Evolutionary conservation across 2,113 vertebrate species (phyloP).

Genomic region (Aramus guarauna): DNA sequence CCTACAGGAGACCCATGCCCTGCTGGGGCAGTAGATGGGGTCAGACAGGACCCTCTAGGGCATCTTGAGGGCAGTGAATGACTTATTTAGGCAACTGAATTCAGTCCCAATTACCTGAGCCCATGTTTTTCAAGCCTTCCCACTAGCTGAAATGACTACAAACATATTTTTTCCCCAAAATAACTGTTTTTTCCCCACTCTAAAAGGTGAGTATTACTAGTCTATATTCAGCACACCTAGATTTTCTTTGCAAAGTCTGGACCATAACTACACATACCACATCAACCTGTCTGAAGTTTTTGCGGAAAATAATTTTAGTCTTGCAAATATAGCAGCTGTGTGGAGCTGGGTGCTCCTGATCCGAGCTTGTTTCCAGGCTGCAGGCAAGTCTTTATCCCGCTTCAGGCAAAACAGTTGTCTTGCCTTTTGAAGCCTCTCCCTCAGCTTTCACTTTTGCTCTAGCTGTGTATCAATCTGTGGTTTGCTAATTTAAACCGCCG

Average conservation of each 20-base stretch:
- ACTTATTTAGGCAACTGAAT: neutral
- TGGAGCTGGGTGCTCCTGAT: neutral
- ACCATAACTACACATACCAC: neutral
- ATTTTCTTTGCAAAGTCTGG: neutral
- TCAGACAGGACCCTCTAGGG: neutral
- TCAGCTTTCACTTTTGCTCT: constrained; percentile 10
- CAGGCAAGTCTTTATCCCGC: neutral
- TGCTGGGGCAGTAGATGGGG: neutral
- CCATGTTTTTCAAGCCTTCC: neutral
- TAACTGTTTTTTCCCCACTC: neutral
- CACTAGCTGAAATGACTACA: neutral
- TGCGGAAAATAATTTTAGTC: neutral
- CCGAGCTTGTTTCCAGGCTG: neutral
- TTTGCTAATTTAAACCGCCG: neutral
- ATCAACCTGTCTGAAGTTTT: neutral
- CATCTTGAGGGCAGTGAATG: neutral
- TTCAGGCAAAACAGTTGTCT: neutral
- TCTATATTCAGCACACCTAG: neutral
- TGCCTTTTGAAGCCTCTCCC: neutral
- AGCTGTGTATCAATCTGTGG: neutral
- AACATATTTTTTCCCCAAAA: neutral
- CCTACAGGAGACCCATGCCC: neutral
- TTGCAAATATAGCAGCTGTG: neutral
- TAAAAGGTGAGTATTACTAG: neutral
- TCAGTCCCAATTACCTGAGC: neutral